A percentile compares a stretch with the other conserved stretches of the same genome.
phyloP scores from a whole-genome alignment of 2,888 invertebrate genomes.

The Drosophila ustulata region DNA sequence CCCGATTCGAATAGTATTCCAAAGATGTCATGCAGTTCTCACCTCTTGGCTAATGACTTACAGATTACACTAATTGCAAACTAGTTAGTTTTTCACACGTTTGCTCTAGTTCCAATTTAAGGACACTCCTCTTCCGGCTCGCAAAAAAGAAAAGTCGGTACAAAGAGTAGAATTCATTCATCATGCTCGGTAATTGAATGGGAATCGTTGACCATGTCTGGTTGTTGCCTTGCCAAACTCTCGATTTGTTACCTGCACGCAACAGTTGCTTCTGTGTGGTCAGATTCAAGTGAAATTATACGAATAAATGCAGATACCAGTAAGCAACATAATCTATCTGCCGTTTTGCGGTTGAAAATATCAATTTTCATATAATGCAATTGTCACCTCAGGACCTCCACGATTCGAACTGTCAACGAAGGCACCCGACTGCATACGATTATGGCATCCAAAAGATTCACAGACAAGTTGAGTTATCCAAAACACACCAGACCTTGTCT shows the following conservation, averaged over 20 bases:
- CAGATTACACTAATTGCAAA: constrained; percentile 48
- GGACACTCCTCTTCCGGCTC: constrained; percentile 68
- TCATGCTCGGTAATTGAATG: constrained; percentile 63
- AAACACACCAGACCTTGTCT: neutral
- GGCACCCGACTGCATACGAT: constrained; percentile 21
- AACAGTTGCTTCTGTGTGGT: constrained; percentile 60
- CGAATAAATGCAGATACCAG: neutral
- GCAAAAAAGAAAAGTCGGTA: constrained; percentile 27
- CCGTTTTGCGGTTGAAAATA: constrained; percentile 59
- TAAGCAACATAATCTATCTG: constrained; percentile 37
- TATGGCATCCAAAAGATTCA: constrained; percentile 16
- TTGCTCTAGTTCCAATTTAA: constrained; percentile 63
- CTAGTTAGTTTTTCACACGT: constrained; percentile 72
- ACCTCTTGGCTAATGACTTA: constrained; percentile 4
- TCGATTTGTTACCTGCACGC: constrained; percentile 28
- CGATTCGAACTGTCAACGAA: constrained; percentile 63
- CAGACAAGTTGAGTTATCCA: neutral
- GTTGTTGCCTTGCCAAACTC: constrained; percentile 23
- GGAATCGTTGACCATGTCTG: constrained; percentile 15
- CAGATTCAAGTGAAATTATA: constrained; percentile 39
- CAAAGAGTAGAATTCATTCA: constrained; percentile 52
- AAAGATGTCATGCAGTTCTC: constrained; percentile 21
- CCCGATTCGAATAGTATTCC: neutral
- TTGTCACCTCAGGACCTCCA: constrained; percentile 70
- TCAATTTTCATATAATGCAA: constrained; percentile 71